Evolutionary conservation across 2,113 vertebrate genomes (phyloP).

Genomic region (Sapayoa aenigma): DNA sequence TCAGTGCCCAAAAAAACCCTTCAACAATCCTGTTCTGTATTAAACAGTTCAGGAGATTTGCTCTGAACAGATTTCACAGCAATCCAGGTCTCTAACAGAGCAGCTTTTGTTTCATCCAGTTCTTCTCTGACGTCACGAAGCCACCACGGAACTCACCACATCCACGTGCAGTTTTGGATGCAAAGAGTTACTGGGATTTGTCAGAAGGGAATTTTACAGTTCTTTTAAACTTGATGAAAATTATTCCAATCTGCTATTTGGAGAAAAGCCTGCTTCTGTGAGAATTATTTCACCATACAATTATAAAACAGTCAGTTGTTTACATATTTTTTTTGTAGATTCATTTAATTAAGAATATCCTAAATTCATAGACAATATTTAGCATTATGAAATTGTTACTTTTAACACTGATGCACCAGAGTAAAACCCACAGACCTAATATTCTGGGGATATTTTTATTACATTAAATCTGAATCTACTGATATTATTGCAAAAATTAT

Average conservation of each 20-base stretch:
- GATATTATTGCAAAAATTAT: neutral
- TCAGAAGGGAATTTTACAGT: slow-evolving; percentile 3
- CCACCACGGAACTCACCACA: neutral
- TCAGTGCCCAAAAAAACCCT: slow-evolving; percentile 15
- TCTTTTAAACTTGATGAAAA: neutral
- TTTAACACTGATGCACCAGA: neutral
- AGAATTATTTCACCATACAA: neutral
- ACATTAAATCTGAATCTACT: neutral
- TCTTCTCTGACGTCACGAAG: slow-evolving; percentile 27
- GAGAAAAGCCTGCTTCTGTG: neutral
- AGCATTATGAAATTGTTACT: neutral
- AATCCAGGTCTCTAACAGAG: slow-evolving; percentile 56
- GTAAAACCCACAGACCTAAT: neutral
- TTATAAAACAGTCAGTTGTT: neutral
- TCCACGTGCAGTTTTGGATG: neutral
- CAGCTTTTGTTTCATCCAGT: slow-evolving; percentile 23
- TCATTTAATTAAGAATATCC: neutral
- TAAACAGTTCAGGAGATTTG: slow-evolving; percentile 39
- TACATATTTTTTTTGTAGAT: too few relatives aligned
- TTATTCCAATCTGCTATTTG: neutral
- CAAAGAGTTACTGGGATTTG: neutral
- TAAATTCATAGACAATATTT: neutral
- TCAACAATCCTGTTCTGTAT: slow-evolving; percentile 34
- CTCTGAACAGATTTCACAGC: slow-evolving; percentile 21
- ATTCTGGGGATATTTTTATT: neutral